Evolutionary conservation across 2,113 vertebrate species (phyloP).

Genomic region (Coregonus clupeaformis): DNA sequence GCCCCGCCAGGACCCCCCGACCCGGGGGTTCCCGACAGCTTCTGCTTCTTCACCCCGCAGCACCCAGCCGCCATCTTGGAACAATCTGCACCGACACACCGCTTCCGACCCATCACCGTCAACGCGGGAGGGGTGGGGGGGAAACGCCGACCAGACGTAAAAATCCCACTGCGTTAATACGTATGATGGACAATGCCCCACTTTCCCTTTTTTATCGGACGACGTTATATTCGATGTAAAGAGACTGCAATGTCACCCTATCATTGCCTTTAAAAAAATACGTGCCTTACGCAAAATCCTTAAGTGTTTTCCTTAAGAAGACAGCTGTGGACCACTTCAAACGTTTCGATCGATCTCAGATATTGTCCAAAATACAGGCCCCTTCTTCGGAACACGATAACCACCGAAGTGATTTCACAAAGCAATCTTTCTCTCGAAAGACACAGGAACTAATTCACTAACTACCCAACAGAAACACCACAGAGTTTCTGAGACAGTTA

Average conservation of each 20-base stretch:
- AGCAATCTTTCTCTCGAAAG: constrained; percentile 36
- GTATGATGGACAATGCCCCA: constrained; percentile 78
- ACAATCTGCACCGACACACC: constrained; percentile 93
- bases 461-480: constrained; percentile 57
- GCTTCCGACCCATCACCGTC: constrained; percentile 98
- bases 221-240: constrained; percentile 59
- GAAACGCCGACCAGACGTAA: constrained; percentile 75
- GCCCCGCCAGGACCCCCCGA: constrained; percentile 85
- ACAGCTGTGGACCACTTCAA: constrained; percentile 52
- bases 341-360: constrained; percentile 54
- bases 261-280: constrained; percentile 58
- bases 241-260: constrained; percentile 78
- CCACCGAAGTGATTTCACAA: constrained; percentile 44
- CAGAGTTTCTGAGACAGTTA: not conserved
- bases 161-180: constrained; percentile 80
- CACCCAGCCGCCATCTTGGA: constrained; percentile 99
- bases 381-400: constrained; percentile 52
- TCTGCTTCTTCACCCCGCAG: constrained; percentile 99
- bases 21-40: constrained; percentile 97
- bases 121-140: constrained; percentile 84
- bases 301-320: constrained; percentile 56
- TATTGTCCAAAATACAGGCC: constrained; percentile 46
- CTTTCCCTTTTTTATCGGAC: constrained; percentile 71
- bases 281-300: constrained; percentile 67
- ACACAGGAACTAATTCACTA: constrained; percentile 58